phyloP scores from a whole-genome alignment of 2,797 vertebrate species.

The Acanthiza pusilla region DNA sequence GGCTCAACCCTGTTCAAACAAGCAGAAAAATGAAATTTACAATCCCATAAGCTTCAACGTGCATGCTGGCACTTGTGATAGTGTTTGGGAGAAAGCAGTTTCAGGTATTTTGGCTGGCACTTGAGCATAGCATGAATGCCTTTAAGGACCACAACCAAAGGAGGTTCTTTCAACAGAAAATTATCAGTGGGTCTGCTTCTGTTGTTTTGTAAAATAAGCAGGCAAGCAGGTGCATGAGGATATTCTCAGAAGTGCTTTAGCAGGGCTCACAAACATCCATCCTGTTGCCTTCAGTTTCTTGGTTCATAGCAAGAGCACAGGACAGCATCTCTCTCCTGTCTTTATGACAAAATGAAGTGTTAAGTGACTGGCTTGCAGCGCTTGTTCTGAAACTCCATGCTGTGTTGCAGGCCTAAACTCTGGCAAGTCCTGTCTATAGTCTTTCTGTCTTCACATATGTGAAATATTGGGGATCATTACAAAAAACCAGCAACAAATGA shows the following conservation, averaged over 20 bases:
- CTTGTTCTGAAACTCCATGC: neutral
- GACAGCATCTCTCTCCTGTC: slow-evolving; percentile 61
- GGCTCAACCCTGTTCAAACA: neutral
- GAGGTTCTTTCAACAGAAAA: slow-evolving; percentile 46
- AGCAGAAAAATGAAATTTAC: neutral
- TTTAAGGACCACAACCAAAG: neutral
- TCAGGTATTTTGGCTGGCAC: neutral
- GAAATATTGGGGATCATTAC: neutral
- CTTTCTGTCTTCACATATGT: accelerated
- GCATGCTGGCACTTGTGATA: neutral
- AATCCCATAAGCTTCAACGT: neutral
- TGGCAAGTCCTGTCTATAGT: neutral
- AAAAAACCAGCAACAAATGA: neutral
- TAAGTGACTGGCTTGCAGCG: slow-evolving; percentile 65
- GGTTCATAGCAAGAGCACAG: slow-evolving; percentile 72
- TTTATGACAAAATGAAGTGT: slow-evolving; percentile 66
- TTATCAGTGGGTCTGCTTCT: neutral
- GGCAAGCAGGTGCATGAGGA: slow-evolving; percentile 62
- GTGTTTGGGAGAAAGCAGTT: neutral
- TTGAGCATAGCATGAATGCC: neutral
- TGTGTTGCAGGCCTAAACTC: neutral
- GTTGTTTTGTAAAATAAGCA: slow-evolving; percentile 68
- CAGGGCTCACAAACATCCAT: neutral
- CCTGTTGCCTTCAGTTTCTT: slow-evolving; percentile 29
- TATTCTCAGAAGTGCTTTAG: neutral